Evolutionary conservation across 1,140 invertebrate genomes (phyloP), one percentile per base, ranked within the genome.

Genomic region (Drosophila saltans): DNA sequence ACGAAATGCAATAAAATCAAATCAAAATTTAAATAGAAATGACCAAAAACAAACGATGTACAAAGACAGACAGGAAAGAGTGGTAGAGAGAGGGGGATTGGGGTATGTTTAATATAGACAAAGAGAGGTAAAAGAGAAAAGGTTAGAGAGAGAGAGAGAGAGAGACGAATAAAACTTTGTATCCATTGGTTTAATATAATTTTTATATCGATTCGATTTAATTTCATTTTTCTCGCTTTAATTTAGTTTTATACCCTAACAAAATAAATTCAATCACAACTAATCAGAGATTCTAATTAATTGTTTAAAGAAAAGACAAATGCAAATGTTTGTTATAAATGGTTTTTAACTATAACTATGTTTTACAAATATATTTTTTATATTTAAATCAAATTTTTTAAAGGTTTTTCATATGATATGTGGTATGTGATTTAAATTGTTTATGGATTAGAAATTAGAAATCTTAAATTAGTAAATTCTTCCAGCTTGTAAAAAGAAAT

Each of bases 11-110:
- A 80, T 88, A 88, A 86, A 82, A 88, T 71, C 77, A 57, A 83
- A 71, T 64, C 59, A 39, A 67, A 71, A 88, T 88, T 88, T 80
- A 79, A 88, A 86, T 86, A 72, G 72, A 77, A 80, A 80, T 70
- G 71, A 86, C 68, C 81, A 73, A 66, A 75, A 74, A 84, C 67
- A 80, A 78, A 69, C 67, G 75, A 66, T 69, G 70, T 57, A 83
- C 70, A 80, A 70, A 84, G 75, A 73, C 66, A 40, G 2, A 40
- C 10, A 11, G 7, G 8, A 24, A 52, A 52, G 24, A 16, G 45
- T 3, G 16, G 3, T 7, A 21, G 45, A 24, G 7, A 21, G 7
- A 1, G 45, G 2, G 9, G 45, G 11, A 1, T 3, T 2, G 11
- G 41, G n/a, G n/a, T 5, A 4, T 36, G 33, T 36, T 7, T 2